phyloP scores from a whole-genome alignment of 2,113 vertebrate genomes.

The Rhinoderma darwinii region DNA sequence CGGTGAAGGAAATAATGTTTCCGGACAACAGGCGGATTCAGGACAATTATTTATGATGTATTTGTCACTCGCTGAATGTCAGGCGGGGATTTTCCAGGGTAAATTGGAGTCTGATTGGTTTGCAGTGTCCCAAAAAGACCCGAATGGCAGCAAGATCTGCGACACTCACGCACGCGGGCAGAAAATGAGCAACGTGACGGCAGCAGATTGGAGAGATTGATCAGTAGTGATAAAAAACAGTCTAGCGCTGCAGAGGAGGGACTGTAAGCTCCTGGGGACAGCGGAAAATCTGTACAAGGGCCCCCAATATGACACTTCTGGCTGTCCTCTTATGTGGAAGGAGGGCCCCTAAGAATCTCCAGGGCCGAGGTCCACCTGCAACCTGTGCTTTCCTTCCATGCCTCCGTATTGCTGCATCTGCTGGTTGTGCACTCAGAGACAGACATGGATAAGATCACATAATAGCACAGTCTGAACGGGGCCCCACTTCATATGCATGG shows the following conservation, averaged over 20 bases:
- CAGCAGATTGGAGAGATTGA: too few relatives aligned
- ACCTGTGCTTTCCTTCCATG: not conserved
- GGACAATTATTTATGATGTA: slow-evolving; percentile 20
- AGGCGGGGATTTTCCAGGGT: not conserved
- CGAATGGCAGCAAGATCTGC: not conserved
- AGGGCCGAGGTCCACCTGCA: not conserved
- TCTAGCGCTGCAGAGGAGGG: too few relatives aligned
- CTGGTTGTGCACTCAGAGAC: not conserved
- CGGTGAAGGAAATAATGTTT: not conserved
- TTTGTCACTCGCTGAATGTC: not conserved
- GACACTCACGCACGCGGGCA: too few relatives aligned
- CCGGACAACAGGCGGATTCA: not conserved
- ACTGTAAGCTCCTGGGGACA: not conserved
- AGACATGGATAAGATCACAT: not conserved
- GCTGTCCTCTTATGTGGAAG: not conserved
- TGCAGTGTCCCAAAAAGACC: not conserved
- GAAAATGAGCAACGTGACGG: not conserved
- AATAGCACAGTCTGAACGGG: too few relatives aligned
- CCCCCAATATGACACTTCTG: not conserved
- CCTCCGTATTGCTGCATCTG: not conserved
- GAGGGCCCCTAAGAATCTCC: not conserved
- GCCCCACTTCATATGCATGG: too few relatives aligned
- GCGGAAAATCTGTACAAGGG: not conserved
- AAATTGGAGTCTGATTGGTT: not conserved
- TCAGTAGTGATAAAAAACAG: too few relatives aligned